These are phyloP conservation scores for Hirundichthys speculiger DNA, from an alignment of 2,113 vertebrate genomes.

Conservation along the genomic window DNA sequence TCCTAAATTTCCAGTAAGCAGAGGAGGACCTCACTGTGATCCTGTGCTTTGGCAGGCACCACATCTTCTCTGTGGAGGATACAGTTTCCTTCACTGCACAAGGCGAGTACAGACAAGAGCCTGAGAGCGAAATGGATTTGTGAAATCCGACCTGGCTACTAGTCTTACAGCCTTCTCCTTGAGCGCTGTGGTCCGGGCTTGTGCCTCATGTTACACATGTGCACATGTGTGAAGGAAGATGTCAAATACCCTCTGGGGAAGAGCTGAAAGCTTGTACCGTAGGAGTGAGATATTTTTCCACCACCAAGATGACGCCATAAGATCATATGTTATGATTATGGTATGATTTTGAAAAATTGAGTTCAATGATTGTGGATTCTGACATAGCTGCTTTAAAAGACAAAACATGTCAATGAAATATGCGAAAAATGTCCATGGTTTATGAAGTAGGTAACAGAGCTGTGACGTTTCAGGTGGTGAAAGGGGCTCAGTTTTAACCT, in stretches of 20 bases:
- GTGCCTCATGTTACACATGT: conserved; percentile 12
- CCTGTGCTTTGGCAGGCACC: conserved; percentile 12
- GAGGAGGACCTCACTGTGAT: conserved; percentile 15
- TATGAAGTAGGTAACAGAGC: too few species aligned
- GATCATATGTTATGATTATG: too few species aligned
- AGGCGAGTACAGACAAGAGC: conserved; percentile 64
- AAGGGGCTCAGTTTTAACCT: background rate
- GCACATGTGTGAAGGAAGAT: conserved; percentile 1
- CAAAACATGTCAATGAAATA: too few species aligned
- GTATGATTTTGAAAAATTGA: too few species aligned
- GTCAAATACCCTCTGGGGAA: conserved; percentile 27
- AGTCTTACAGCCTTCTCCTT: conserved; percentile 31
- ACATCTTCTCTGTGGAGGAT: conserved; percentile 53
- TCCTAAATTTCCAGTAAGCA: too few species aligned
- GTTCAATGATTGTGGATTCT: conserved; percentile 2
- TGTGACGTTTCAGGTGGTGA: background rate
- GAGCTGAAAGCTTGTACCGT: conserved; percentile 19
- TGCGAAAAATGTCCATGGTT: too few species aligned
- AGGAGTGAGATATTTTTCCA: conserved; percentile 24
- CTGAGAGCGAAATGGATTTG: conserved; percentile 60
- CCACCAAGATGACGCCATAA: too few species aligned
- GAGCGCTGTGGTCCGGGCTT: conserved; percentile 22
- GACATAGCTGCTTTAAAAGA: background rate
- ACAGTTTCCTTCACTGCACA: conserved; percentile 58
- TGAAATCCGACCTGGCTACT: conserved; percentile 70